Conservation (phyloP, 2,113 vertebrate species). For the Danio rerio region DNA sequence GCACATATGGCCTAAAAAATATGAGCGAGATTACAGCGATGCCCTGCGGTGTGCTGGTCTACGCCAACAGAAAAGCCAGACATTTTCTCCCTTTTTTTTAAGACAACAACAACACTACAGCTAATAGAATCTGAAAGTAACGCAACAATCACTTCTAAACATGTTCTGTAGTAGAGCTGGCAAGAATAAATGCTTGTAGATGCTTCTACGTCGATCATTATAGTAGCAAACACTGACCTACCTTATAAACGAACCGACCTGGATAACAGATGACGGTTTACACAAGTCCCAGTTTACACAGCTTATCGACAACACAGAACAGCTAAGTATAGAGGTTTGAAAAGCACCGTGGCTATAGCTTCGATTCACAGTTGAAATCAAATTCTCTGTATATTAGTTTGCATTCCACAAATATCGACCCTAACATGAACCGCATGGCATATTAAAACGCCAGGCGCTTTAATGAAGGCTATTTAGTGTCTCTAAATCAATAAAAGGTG, state of each 20-base stretch:
- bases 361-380: slow-evolving; percentile 51
- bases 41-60: slow-evolving; percentile 51
- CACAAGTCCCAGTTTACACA: neutral
- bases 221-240: neutral
- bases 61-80: slow-evolving; percentile 34
- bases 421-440: neutral
- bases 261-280: neutral
- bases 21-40: slow-evolving; percentile 38
- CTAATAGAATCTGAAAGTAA: neutral
- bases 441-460: neutral
- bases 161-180: neutral
- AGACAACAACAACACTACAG: neutral
- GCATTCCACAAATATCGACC: slow-evolving; percentile 5
- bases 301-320: slow-evolving; percentile 12
- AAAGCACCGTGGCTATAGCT: neutral
- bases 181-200: slow-evolving; percentile 6
- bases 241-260: neutral
- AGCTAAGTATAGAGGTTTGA: neutral
- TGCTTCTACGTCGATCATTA: neutral
- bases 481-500: slow-evolving; percentile 56
- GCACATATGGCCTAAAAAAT: slow-evolving; percentile 47
- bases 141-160: neutral
- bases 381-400: neutral
- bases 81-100: slow-evolving; percentile 7
- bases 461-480: slow-evolving; percentile 17